Conservation (phyloP, 1,140 invertebrate genomes). For the Leguminivora glycinivorella region DNA sequence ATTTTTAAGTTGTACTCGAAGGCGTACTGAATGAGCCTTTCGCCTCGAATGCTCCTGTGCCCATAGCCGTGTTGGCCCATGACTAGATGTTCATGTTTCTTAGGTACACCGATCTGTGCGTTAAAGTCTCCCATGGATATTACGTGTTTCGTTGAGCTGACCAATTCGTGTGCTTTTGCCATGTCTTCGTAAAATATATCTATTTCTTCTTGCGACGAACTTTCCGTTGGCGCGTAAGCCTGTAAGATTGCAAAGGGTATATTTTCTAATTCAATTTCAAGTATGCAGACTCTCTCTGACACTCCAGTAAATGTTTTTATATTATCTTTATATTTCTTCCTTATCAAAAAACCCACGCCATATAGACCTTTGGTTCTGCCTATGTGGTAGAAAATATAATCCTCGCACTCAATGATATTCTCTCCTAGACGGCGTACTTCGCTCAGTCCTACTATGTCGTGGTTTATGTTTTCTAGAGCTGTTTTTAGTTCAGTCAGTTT, state of each 20-base stretch:
- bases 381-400: slow-evolving; percentile 45
- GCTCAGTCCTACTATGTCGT: slow-evolving; percentile 46
- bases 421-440: slow-evolving; percentile 43
- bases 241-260: slow-evolving; percentile 43
- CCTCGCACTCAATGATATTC: slow-evolving; percentile 41
- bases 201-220: slow-evolving; percentile 41
- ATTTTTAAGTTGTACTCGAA: slow-evolving; percentile 46
- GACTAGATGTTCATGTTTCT: slow-evolving; percentile 31
- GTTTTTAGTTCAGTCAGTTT: slow-evolving; percentile 44
- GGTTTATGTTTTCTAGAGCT: slow-evolving; percentile 45
- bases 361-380: slow-evolving; percentile 45
- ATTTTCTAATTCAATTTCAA: slow-evolving; percentile 37
- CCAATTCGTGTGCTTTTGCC: slow-evolving; percentile 34
- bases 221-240: slow-evolving; percentile 43
- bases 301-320: slow-evolving; percentile 42
- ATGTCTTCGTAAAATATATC: slow-evolving; percentile 42
- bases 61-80: slow-evolving; percentile 41
- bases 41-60: slow-evolving; percentile 36
- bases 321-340: slow-evolving; percentile 42
- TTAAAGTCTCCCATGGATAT: slow-evolving; percentile 46
- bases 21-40: slow-evolving; percentile 44
- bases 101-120: slow-evolving; percentile 37
- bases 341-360: slow-evolving; percentile 45
- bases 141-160: slow-evolving; percentile 32
- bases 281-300: slow-evolving; percentile 44